Conservation (phyloP, 1,140 invertebrate species). For the Drosophila nikananu region DNA sequence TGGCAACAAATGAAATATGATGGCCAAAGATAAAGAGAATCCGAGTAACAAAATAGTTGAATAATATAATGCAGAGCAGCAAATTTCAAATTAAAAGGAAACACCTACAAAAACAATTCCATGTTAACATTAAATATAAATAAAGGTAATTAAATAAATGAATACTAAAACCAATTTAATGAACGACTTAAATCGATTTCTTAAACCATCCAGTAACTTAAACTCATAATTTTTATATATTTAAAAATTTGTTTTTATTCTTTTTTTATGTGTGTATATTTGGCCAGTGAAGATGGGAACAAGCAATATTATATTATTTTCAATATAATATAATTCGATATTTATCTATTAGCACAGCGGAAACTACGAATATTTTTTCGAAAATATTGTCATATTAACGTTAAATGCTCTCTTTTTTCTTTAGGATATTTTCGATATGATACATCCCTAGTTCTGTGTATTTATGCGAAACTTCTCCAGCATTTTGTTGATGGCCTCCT, state of each 20-base stretch:
- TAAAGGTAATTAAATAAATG: conserved; percentile 80
- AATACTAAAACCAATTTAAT: conserved; percentile 72
- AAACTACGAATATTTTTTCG: not conserved
- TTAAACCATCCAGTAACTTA: not conserved
- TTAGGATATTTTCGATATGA: not conserved
- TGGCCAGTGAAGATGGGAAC: not conserved
- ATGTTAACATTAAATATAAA: conserved; percentile 85
- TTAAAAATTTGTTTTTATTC: not conserved
- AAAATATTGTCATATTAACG: not conserved
- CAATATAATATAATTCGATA: not conserved
- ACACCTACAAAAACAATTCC: conserved; percentile 83
- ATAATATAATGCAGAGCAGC: conserved; percentile 70
- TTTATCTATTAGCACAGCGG: not conserved
- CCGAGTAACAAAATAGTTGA: conserved; percentile 61
- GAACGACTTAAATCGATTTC: not conserved
- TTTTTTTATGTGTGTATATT: conserved; percentile 10
- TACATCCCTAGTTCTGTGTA: conserved; percentile 37
- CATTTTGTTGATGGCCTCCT: conserved; percentile 77
- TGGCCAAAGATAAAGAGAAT: conserved; percentile 30
- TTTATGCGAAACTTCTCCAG: conserved; percentile 78
- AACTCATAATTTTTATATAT: not conserved
- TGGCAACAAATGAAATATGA: conserved; percentile 51
- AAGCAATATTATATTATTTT: not conserved
- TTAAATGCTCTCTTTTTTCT: not conserved
- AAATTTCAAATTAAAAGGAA: conserved; percentile 61